Base-by-base conservation (phyloP, 1,140 invertebrate genomes). In the Hylyphantes graminicola region DNA sequence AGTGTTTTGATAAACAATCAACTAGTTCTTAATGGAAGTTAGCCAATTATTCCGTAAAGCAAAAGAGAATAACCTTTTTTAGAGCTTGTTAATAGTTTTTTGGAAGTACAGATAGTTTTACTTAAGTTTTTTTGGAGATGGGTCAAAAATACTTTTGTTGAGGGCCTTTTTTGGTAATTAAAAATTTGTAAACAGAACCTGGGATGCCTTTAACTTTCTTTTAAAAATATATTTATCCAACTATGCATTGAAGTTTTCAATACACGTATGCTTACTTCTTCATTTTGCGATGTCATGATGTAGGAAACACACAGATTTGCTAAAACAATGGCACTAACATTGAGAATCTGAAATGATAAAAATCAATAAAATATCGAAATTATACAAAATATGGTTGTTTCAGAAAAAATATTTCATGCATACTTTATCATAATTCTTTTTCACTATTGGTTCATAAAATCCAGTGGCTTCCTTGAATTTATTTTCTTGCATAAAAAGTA, bases 231-330 rank as follows among this genome's bases (percentile, higher is more conserved):
- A 35, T 35, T 35, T 35, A 35, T 2, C 35, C 35, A 35, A 35
- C 1, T 65, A 50, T 82, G 21, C 13, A 63, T 68, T 67, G 9
- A 21, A 55, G 9, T n/a, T 73, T 54, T 74, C 7, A 74, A 61
- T 15, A 6, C 6, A 15, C n/a, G 13, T 53, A 35, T 35, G 1
- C 35, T 67, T 80, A 91, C 90, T 91, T 99, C 97, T 90, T 98
- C 96, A 90, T 99, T 99, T 90, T 98, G 96, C 73, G 96, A 96
- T 1, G 96, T 99, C 97, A 99, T 98, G 86, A 99, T 98, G 89
- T 99, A 99, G 67, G 97, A 98, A 0, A 99, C 98, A 90, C 98
- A 99, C 11, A 99, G 90, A 91, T 99, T 99, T 7, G 98, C 98
- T 86, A 99, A 91, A 65, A 99, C 96, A 81, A 99, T 97, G 2